These are phyloP conservation scores for Herminia tarsipennalis DNA, from an alignment of 2,888 invertebrate genomes.

Conservation along the genomic window DNA sequence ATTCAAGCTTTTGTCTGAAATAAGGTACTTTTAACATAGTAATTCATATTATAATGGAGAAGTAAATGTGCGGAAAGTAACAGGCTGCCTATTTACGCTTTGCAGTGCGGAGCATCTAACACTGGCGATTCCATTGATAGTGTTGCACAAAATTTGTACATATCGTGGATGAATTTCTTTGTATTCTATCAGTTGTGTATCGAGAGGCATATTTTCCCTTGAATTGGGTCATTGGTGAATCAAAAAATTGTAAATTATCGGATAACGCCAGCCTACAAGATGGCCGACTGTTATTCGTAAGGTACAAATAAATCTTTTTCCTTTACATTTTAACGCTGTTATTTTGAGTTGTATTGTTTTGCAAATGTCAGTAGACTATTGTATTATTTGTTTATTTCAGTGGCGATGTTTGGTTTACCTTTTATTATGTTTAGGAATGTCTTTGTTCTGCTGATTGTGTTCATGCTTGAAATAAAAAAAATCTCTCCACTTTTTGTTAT, in stretches of 20 bases:
- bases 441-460: slow-evolving; percentile 68
- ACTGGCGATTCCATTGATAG: slow-evolving; percentile 56
- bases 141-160: slow-evolving; percentile 53
- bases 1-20: slow-evolving; percentile 41
- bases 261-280: slow-evolving; percentile 85
- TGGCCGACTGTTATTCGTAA: slow-evolving; percentile 85
- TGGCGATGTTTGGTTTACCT: slow-evolving; percentile 24
- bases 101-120: slow-evolving; percentile 69
- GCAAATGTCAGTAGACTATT: slow-evolving; percentile 34
- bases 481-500: slow-evolving; percentile 39
- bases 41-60: slow-evolving; percentile 19
- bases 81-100: slow-evolving; percentile 71
- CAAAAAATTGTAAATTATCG: slow-evolving; percentile 72
- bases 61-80: slow-evolving; percentile 60
- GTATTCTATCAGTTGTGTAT: slow-evolving; percentile 48
- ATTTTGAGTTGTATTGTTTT: slow-evolving; percentile 41
- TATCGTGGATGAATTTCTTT: slow-evolving; percentile 55
- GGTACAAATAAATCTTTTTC: slow-evolving; percentile 75
- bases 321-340: slow-evolving; percentile 48
- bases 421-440: slow-evolving; percentile 44
- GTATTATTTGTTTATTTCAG: slow-evolving; percentile 38
- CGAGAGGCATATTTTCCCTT: slow-evolving; percentile 53
- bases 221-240: slow-evolving; percentile 62
- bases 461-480: slow-evolving; percentile 54
- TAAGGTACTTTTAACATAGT: slow-evolving; percentile 56